Evolutionary conservation across 1,140 invertebrate genomes (phyloP).

Genomic region (Panagrolaimus sp.): DNA sequence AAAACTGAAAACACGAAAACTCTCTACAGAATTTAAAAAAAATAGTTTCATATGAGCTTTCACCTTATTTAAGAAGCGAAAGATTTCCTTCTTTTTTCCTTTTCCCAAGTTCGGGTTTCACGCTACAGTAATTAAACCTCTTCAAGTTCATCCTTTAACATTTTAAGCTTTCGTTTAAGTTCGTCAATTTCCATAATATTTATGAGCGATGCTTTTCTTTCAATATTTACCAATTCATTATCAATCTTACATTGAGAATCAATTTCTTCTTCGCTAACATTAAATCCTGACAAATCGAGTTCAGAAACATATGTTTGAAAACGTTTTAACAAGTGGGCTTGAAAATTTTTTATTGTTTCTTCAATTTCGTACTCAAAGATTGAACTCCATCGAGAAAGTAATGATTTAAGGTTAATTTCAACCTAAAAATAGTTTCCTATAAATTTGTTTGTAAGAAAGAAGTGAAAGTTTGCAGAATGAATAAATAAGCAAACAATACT

Average conservation of each 20-base stretch:
- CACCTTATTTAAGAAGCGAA: too few species aligned
- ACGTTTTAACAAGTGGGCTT: background rate
- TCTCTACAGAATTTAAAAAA: too few species aligned
- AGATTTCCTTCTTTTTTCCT: too few species aligned
- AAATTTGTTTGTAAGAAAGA: too few species aligned
- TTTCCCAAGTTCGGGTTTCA: too few species aligned
- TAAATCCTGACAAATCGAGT: constrained; percentile 4
- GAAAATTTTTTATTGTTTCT: background rate
- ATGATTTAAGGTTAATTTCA: constrained; percentile 1
- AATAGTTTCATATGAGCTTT: too few species aligned
- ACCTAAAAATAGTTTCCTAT: background rate
- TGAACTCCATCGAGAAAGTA: background rate
- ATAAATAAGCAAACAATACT: background rate
- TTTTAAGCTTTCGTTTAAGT: constrained; percentile 4
- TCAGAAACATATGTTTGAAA: constrained; percentile 5
- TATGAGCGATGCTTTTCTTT: too few species aligned
- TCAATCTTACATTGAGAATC: too few species aligned
- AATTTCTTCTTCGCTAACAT: background rate
- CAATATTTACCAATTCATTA: too few species aligned
- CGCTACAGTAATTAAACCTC: background rate
- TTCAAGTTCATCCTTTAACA: background rate
- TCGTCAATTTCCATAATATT: background rate
- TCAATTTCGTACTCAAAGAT: background rate
- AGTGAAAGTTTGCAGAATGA: too few species aligned
- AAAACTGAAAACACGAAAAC: too few species aligned